Evolutionary conservation across 64 coral and sea anemone genomes (phyloP), one percentile per base, ranked within the genome.

Genomic region (Montipora foliosa): DNA sequence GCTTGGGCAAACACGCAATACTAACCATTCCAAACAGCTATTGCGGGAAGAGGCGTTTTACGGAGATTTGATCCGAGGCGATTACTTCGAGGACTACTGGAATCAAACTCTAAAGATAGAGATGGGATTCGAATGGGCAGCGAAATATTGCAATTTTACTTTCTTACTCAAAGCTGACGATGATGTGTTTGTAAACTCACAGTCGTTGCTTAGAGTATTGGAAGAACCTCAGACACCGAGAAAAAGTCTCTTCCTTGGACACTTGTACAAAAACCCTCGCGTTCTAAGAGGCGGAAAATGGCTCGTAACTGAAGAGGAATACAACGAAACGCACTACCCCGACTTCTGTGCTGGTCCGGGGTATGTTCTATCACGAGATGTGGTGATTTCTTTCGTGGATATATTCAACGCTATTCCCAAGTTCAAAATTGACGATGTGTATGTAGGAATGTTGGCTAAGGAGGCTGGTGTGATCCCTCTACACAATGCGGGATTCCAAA

Each of bases 101-200:
- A 88, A 92, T 58, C 92, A 91, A 90, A 66, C 86, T 4, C 50
- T 89, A 5, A 96, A 96, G 68, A 74, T 96, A 52, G 75, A 82
- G 3, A 92, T 88, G 86, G 90, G 90, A 20, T 83, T 96, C 19
- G 83, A 89, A 85, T 96, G 94, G 94, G 94, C 94, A 1, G 75
- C 76, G 0, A 88, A 75, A 59, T 89, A 79, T 19, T 96, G 94
- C 59, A 80, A 73, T 24, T 96, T 96, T 89, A 51, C 72, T 20
- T 96, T 87, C 64, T 69, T 96, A 6, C 90, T 96, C 52, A 96
- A 96, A 79, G 69, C 84, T 17, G 94, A 96, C 29, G 94, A 96
- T 19, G 91, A 96, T 22, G 89, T 67, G 11, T 96, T 89, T 45
- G 59, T 96, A 2, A 96, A 96, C 37, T 74, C 90, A 1, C 87